Evolutionary conservation across 1,140 invertebrate species (phyloP), one percentile per base, ranked within the genome.

Genomic region (Dreissena rostriformis): DNA sequence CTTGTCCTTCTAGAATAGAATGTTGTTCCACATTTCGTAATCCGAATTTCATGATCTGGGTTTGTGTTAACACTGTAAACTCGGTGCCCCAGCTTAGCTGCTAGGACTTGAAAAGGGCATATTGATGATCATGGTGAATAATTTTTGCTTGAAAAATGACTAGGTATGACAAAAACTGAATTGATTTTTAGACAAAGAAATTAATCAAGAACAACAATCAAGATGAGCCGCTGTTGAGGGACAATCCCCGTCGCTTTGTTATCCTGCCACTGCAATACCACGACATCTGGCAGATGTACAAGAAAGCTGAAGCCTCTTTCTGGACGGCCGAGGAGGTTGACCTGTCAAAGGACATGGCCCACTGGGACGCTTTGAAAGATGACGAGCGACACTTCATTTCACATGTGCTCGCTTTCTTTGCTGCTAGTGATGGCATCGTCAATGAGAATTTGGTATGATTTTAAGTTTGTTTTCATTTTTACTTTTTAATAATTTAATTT

Each of bases 401-500:
- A 1, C 98, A 99, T 93, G 97, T 99, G 0, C 94, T 99, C 55
- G 99, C 99, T 17, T 99, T 99, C 93, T 99, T 99, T 94, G 99
- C 99, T 88, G 99, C 99, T 17, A 99, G 98, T 68, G 99, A 99
- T 95, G 99, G 99, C 28, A 99, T 99, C 92, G 99, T 99, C 0
- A 99, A 99, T 94, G 99, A 99, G 94, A 99, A 99, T 94, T 94
- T 99, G 19, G 98, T 94, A 89, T 88, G 90, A 55, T n/a, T n/a
- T n/a, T n/a, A n/a, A n/a, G n/a, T n/a, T n/a, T n/a, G n/a, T n/a
- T n/a, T n/a, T n/a, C n/a, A n/a, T n/a, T n/a, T n/a, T n/a, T n/a
- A n/a, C n/a, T n/a, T n/a, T n/a, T n/a, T n/a, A n/a, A n/a, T n/a
- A n/a, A n/a, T n/a, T n/a, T n/a, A n/a, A n/a, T n/a, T n/a, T n/a